Evolutionary conservation across 2,113 vertebrate species (phyloP), one percentile per base, ranked within the genome.

Genomic region (Reinhardtius hippoglossoides): DNA sequence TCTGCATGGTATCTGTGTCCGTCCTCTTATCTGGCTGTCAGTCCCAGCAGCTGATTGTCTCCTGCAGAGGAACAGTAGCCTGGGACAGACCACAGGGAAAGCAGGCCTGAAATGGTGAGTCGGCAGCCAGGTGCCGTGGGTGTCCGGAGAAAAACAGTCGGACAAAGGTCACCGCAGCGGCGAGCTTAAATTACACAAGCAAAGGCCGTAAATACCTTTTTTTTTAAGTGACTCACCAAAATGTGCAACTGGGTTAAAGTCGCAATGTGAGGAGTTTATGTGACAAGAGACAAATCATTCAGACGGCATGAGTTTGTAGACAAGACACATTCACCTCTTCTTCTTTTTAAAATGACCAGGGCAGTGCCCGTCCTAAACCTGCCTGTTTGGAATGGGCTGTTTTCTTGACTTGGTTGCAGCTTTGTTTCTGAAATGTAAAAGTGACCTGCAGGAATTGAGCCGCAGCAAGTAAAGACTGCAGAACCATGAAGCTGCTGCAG

Each of bases 131-230:
- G 73, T 87, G 81, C 54, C 66, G 27, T 12, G 44, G 27, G 66
- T 50, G 80, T 79, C 56, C 44, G 74, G 63, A 66, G 75, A 55
- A 74, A 40, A 73, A 77, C 63, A 56, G 64, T 27, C 8, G 67
- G 58, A 23, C 71, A 88, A 85, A 91, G 88, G 91, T 88, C 85
- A 78, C 46, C 21, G 27, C 50, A 61, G 54, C n/a, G 40, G 74
- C 18, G 40, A 35, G 71, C 60, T 74, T 55, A n/a, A 57, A 52
- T 87, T 80, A 85, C 85, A 78, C 61, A 77, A 87, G 75, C 56
- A 72, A 68, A 57, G 26, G 37, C 31, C 60, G 31, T 61, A 44
- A 80, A 71, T 21, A 69, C 44, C 31, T 59, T 65, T 56, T 31
- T 16, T 14, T 18, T n/a, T n/a, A n/a, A n/a, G n/a, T n/a, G n/a